Evolutionary conservation across 2,888 invertebrate species (phyloP), one percentile per base, ranked within the genome.

Genomic region (Blera fallax): DNA sequence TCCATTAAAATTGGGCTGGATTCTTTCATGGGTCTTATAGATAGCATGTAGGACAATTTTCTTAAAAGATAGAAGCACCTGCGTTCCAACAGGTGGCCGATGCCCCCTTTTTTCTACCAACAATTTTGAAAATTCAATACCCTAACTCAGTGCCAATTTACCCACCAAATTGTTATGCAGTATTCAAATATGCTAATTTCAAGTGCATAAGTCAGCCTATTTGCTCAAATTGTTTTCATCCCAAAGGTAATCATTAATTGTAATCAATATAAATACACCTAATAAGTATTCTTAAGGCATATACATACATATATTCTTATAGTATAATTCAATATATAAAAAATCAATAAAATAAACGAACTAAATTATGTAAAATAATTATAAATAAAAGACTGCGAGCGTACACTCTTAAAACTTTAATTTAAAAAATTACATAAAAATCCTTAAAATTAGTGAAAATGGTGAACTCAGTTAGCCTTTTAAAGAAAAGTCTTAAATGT

Each of bases 341-440:
- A 56, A 70, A 62, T 60, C n/a, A 34, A 32, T 60, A 60, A 72
- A 4, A 37, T 56, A 64, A 67, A 58, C 60, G 60, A 60, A 77
- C 18, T 73, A 29, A 78, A 62, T 65, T 64, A 67, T 67, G 43
- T 64, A 60, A 70, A 74, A 29, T 69, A 74, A 84, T 69, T 64
- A 80, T 84, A 70, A 60, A 74, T 74, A 54, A 80, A 84, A 84
- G 84, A 84, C 84, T 84, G 84, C 80, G 84, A 80, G 84, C 79
- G 64, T 64, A 84, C 84, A 84, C 84, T 84, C 84, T 82, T 80
- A 80, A 84, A 84, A 76, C 50, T 29, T 40, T 67, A 62, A 62
- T 60, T 77, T 50, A 69, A n/a, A 27, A 3, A 45, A n/a, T 11
- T 7, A 21, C 6, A 32, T 10, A 14, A 14, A 21, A 45, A 45